Percentiles rank a stretch among this genome's conserved stretches.
Conservation (phyloP, 2,113 vertebrate species). For the Xenopus laevis region DNA sequence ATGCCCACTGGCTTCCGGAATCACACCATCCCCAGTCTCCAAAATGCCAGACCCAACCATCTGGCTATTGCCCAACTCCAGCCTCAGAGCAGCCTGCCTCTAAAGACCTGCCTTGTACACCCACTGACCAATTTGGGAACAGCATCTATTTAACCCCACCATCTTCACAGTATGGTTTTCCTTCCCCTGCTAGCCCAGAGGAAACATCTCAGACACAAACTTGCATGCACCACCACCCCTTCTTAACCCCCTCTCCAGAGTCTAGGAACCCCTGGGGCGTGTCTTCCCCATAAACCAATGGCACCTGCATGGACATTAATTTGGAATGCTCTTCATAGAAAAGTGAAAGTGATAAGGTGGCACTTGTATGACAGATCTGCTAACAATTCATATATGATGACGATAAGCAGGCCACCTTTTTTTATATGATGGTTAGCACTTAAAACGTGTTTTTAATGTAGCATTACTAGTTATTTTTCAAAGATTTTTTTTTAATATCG, state of each 20-base stretch:
- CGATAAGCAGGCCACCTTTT: too few species aligned
- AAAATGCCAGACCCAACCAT: conserved; percentile 16
- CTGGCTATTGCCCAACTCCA: conserved; percentile 2
- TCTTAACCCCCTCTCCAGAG: conserved; percentile 46
- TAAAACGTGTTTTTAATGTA: too few species aligned
- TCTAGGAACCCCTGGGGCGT: conserved; percentile 44
- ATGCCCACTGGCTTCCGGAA: conserved; percentile 38
- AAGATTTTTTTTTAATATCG: too few species aligned
- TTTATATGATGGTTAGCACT: too few species aligned
- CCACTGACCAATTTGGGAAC: conserved; percentile 6
- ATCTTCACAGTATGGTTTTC: conserved; percentile 43
- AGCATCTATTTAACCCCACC: conserved; percentile 42
- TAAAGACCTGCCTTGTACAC: conserved; percentile 19
- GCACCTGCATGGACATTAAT: too few species aligned
- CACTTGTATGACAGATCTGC: not conserved
- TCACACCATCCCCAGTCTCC: conserved; percentile 36
- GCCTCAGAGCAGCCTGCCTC: not conserved
- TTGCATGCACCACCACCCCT: conserved; percentile 40
- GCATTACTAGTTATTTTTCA: too few species aligned
- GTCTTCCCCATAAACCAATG: conserved; percentile 28
- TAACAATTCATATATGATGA: too few species aligned
- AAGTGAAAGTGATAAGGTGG: too few species aligned
- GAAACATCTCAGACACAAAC: conserved; percentile 1
- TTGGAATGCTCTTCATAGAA: too few species aligned
- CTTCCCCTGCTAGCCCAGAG: conserved; percentile 32